Conservation (phyloP, 1,140 invertebrate species). For the Sipha flava region DNA sequence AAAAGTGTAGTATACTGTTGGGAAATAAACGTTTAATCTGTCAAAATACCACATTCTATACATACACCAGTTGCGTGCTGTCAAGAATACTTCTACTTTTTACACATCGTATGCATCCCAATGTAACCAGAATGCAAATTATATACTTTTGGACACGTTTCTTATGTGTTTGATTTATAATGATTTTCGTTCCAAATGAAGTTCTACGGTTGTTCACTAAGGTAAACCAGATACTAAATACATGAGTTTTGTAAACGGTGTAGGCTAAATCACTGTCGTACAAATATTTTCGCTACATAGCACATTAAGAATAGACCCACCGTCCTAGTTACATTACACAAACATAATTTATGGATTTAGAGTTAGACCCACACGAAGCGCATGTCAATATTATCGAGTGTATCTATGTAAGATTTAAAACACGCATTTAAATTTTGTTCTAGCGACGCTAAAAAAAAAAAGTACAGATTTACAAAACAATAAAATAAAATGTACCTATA, state of each 20-base stretch:
- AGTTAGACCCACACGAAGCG: too few species aligned
- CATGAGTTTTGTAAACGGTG: neutral
- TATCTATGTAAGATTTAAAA: too few species aligned
- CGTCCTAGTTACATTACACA: neutral
- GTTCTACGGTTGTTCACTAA: neutral
- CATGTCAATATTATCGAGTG: too few species aligned
- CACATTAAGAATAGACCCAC: neutral
- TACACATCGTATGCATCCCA: neutral
- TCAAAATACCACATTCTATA: neutral
- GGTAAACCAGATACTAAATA: neutral
- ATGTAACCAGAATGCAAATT: conserved; percentile 1
- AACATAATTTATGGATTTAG: too few species aligned
- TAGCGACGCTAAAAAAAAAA: neutral
- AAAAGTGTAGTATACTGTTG: too few species aligned
- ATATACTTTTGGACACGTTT: neutral
- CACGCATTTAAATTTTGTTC: neutral
- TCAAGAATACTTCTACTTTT: neutral
- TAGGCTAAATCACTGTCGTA: neutral
- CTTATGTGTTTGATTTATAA: neutral
- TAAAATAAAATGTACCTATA: too few species aligned
- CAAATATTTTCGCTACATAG: neutral
- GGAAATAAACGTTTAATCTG: neutral
- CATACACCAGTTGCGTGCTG: neutral
- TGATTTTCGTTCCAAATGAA: neutral
- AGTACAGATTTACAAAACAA: too few species aligned